These are phyloP conservation scores for Zaprionus tsacasi DNA, from an alignment of 1,140 invertebrate genomes.

Conservation along the genomic window DNA sequence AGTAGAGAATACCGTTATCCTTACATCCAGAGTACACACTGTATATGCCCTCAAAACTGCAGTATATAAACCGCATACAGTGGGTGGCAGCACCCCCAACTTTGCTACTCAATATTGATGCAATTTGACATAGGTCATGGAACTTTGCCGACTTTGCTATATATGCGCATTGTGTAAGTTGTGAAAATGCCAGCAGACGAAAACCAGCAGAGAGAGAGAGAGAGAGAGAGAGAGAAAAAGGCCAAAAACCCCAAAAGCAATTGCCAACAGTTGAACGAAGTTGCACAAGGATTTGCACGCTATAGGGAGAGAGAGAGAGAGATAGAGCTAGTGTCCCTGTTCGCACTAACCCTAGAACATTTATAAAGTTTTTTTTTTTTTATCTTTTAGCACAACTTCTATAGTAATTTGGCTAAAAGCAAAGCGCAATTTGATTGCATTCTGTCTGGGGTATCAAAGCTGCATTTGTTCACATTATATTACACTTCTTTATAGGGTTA, in stretches of 20 bases:
- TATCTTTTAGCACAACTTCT: slow-evolving; percentile 29
- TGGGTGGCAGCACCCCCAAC: slow-evolving; percentile 3
- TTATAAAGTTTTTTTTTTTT: background rate
- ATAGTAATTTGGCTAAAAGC: slow-evolving; percentile 25
- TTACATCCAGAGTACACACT: slow-evolving; percentile 17
- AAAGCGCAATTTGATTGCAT: slow-evolving; percentile 46
- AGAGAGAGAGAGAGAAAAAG: background rate
- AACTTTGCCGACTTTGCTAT: slow-evolving; percentile 42
- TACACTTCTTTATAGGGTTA: too few relatives aligned
- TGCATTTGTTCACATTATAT: background rate
- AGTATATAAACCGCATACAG: background rate
- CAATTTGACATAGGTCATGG: slow-evolving; percentile 62
- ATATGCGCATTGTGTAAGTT: background rate
- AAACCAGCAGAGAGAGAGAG: background rate
- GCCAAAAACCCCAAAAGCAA: slow-evolving; percentile 3
- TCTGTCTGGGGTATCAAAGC: slow-evolving; percentile 26
- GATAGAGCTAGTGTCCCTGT: background rate
- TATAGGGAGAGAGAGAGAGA: background rate
- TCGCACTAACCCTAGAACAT: background rate
- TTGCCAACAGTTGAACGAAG: slow-evolving; percentile 2
- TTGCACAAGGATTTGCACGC: slow-evolving; percentile 9
- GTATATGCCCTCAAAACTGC: slow-evolving; percentile 12
- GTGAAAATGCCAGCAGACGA: background rate
- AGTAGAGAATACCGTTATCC: background rate
- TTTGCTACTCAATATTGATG: slow-evolving; percentile 44